Evolutionary conservation across 2,113 vertebrate genomes (phyloP).

Genomic region (Sciurus niger): DNA sequence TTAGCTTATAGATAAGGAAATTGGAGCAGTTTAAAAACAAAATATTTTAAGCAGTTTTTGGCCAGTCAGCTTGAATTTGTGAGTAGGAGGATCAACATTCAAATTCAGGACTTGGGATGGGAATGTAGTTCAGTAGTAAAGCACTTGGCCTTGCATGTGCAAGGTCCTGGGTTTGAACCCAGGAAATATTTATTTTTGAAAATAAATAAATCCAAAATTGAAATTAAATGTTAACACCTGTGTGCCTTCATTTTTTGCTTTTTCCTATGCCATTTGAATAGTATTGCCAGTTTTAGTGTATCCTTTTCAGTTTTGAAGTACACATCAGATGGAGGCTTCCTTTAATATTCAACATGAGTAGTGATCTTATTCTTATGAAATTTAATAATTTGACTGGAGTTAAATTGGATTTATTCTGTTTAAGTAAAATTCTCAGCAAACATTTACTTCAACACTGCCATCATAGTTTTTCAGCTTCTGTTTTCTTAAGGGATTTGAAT

Average conservation of each 20-base stretch:
- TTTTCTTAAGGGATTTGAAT: constrained; percentile 35
- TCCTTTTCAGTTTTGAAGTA: not conserved
- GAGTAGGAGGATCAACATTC: not conserved
- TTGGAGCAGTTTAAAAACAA: no score
- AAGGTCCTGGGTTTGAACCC: no score
- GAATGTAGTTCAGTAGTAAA: not conserved
- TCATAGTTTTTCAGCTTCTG: not conserved
- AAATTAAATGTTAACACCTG: not conserved
- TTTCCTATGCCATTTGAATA: not conserved
- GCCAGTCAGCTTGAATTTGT: not conserved
- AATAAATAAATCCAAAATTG: no score
- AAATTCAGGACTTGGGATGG: not conserved
- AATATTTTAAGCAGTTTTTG: not conserved
- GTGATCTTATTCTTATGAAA: constrained; percentile 17
- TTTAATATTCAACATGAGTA: constrained; percentile 10
- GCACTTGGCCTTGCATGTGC: no score
- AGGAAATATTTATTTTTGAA: no score
- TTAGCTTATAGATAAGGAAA: constrained; percentile 32
- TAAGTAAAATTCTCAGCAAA: not conserved
- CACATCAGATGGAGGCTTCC: not conserved
- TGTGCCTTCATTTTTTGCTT: not conserved
- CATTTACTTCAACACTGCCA: not conserved
- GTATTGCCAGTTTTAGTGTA: not conserved
- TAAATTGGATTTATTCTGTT: constrained; percentile 24
- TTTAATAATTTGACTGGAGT: not conserved